phyloP scores from a whole-genome alignment of 2,888 invertebrate genomes.

The Cosmia pyralina region DNA sequence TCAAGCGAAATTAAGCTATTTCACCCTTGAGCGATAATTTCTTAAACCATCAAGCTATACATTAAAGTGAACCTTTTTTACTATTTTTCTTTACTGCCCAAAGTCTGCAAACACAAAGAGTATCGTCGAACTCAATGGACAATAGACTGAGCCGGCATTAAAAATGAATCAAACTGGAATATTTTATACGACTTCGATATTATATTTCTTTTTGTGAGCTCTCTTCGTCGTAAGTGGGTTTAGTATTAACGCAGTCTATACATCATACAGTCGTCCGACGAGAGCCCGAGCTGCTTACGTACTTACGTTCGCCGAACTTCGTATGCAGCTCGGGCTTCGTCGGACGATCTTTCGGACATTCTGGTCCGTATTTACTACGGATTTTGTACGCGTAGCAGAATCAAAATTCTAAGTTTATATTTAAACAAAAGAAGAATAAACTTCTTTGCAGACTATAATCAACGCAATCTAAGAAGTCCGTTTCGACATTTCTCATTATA shows the following conservation, averaged over 20 bases:
- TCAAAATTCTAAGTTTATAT: background rate
- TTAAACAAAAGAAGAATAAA: background rate
- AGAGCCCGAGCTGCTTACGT: too few species aligned
- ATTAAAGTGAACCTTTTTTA: slow-evolving; percentile 25
- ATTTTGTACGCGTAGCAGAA: background rate
- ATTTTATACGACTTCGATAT: slow-evolving; percentile 38
- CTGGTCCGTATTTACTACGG: background rate
- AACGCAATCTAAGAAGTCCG: too few species aligned
- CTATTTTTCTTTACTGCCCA: too few species aligned
- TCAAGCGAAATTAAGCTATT: too few species aligned
- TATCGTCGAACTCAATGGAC: slow-evolving; percentile 50
- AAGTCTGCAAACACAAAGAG: slow-evolving; percentile 49
- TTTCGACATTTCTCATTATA: too few species aligned
- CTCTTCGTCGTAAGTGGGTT: background rate
- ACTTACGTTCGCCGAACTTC: too few species aligned
- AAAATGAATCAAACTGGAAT: slow-evolving; percentile 56
- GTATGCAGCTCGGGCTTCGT: too few species aligned
- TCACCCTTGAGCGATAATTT: background rate
- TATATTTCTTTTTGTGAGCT: slow-evolving; percentile 40
- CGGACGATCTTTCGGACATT: too few species aligned
- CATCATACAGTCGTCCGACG: too few species aligned
- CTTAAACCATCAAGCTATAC: background rate
- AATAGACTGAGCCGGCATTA: slow-evolving; percentile 52
- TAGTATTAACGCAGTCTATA: background rate
- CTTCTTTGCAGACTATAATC: background rate